Evolutionary conservation across 37 sponge, comb jelly and placozoan genomes (phyloP).

Genomic region (Cladorhizidae sp.): DNA sequence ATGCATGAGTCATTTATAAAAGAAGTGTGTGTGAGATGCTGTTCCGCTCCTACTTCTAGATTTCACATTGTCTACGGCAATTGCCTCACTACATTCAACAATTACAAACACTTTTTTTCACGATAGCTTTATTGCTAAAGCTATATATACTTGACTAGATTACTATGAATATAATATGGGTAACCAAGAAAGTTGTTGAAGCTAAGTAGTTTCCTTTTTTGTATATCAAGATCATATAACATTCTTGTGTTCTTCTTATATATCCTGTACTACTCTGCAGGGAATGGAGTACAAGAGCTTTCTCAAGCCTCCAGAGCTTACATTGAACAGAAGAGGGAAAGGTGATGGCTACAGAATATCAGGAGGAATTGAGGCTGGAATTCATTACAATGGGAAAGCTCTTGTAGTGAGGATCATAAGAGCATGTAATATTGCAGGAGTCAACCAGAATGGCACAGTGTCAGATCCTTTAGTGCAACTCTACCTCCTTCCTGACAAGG

Average conservation of each 20-base stretch:
- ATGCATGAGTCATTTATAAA: no score
- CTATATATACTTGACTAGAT: no score
- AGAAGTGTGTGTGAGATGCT: no score
- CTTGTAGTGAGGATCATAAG: conserved; percentile 38
- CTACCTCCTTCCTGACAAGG: conserved; percentile 67
- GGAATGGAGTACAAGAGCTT: neutral
- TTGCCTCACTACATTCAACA: no score
- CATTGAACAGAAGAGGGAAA: conserved; percentile 3
- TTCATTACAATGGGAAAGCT: conserved; percentile 29
- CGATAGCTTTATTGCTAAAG: no score
- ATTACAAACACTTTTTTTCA: no score
- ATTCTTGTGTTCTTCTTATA: neutral
- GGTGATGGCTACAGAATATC: conserved; percentile 59
- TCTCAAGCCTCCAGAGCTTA: neutral
- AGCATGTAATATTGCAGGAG: conserved; percentile 56
- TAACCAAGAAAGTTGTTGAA: no score
- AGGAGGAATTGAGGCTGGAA: conserved; percentile 45
- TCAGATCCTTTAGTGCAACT: conserved; percentile 68
- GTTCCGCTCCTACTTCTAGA: no score
- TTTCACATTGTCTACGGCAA: no score
- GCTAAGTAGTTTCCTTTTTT: no score
- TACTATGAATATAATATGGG: no score
- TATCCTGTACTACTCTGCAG: neutral
- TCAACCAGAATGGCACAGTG: conserved; percentile 22
- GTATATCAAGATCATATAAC: neutral